A percentile compares a stretch with the other conserved stretches of the same genome.
phyloP scores from a whole-genome alignment of 1,140 invertebrate genomes.

The Aphaenogaster ashmeadi region DNA sequence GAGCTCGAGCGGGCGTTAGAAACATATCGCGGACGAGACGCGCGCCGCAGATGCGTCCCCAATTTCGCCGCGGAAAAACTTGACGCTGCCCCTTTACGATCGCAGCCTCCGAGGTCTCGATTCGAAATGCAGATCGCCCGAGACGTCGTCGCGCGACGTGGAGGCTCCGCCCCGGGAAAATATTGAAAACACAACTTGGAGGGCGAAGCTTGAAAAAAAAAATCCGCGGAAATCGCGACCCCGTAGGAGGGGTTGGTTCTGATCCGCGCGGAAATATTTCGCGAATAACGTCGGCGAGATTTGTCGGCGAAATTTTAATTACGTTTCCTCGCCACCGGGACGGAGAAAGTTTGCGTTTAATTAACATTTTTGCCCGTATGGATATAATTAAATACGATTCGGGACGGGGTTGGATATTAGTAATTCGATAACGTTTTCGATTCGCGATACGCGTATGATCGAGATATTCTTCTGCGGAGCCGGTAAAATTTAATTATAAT shows the following conservation, averaged over 20 bases:
- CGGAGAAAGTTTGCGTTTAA: conserved; percentile 49
- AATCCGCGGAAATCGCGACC: neutral
- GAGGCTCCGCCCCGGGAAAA: neutral
- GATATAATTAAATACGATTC: conserved; percentile 46
- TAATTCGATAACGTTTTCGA: conserved; percentile 37
- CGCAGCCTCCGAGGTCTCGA: neutral
- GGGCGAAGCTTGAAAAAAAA: neutral
- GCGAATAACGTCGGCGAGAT: conserved; percentile 1
- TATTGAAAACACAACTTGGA: conserved; percentile 3
- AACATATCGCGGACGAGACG: conserved; percentile 39
- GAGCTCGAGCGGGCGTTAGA: neutral
- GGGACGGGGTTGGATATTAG: neutral
- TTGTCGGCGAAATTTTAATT: conserved; percentile 46
- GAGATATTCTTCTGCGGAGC: neutral
- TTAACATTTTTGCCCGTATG: conserved; percentile 34
- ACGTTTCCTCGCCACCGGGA: conserved; percentile 1
- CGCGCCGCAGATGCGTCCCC: conserved; percentile 43
- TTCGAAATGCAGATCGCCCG: conserved; percentile 33
- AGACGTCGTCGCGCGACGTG: neutral
- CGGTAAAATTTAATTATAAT: conserved; percentile 24
- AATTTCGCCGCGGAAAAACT: conserved; percentile 48
- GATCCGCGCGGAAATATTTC: conserved; percentile 22
- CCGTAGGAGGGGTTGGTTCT: too few relatives aligned
- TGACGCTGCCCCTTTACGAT: conserved; percentile 16
- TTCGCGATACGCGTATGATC: conserved; percentile 8